A percentile compares a stretch with the other conserved stretches of the same genome.
These are phyloP conservation scores for Halcyon smyrnensis DNA, from an alignment of 2,797 vertebrate species.

Conservation along the genomic window DNA sequence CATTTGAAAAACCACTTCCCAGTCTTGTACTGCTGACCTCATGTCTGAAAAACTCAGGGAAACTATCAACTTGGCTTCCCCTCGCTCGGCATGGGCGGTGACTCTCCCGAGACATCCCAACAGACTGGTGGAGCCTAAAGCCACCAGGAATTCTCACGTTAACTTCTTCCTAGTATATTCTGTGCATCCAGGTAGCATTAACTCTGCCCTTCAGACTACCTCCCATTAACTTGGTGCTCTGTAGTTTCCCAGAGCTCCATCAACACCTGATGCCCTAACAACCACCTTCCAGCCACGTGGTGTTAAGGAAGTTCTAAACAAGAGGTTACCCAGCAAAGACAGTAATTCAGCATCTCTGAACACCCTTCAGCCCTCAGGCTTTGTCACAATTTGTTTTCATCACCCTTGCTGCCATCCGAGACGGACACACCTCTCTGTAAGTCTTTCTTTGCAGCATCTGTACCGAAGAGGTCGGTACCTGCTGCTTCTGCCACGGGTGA, in stretches of 20 bases:
- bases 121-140: background rate
- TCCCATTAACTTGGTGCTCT: background rate
- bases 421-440: background rate
- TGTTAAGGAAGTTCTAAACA: fast-evolving
- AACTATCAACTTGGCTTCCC: background rate
- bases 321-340: background rate
- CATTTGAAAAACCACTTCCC: background rate
- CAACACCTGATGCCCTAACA: background rate
- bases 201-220: background rate
- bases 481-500: background rate
- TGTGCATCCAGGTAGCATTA: background rate
- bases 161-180: background rate
- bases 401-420: background rate
- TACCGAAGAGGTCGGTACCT: fast-evolving
- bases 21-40: background rate
- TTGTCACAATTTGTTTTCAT: background rate
- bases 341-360: background rate
- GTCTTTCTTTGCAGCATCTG: background rate
- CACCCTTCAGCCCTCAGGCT: background rate
- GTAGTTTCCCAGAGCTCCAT: background rate
- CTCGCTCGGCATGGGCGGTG: fast-evolving
- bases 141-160: fast-evolving
- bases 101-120: background rate
- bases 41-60: background rate
- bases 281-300: background rate